Evolutionary conservation across 2,113 vertebrate genomes (phyloP), one percentile per base, ranked within the genome.

Genomic region (Scytalopus superciliaris): DNA sequence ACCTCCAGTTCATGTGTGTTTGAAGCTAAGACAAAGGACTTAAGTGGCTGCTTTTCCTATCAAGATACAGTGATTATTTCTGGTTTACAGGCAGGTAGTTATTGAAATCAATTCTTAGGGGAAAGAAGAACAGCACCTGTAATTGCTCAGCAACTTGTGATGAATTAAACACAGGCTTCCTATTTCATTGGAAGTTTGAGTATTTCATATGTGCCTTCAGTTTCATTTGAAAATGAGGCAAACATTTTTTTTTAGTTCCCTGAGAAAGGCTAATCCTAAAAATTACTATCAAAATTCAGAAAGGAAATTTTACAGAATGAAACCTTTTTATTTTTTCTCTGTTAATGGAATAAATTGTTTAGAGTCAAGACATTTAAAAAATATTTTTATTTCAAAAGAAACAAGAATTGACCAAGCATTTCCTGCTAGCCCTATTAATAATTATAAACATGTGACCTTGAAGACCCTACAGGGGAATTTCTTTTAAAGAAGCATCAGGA

Each of bases 1-100:
- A 60, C 16, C 21, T 83, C 4, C 53, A 76, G 72, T 42, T 86
- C 1, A 0, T 2, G 1, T 0, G 0, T 42, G 12, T 78, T 35
- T 81, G 40, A 89, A 78, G 39, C 53, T 59, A 77, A 66, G 17
- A 45, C 49, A 33, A 33, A 80, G 37, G 42, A 45, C 18, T 70
- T 87, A 77, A 57, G 50, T 18, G n/a, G 8, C 25, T 2, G 3
- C 6, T 67, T 82, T 68, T 68, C n/a, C 49, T 79, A 44, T 53
- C 42, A 70, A 62, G 63, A 66, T 9, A n/a, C 17, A 55, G 23
- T 1, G 3, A 53, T 89, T 66, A 67, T 50, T 80, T 85, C 39
- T 79, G 8, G 13, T 84, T 66, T 49, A 35, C 45, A 81, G 59
- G 22, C 45, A 74, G 59, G n/a, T 39, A 49, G 53, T 22, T 44